Base-by-base conservation (phyloP, 2,113 vertebrate genomes). In the Ailuropoda melanoleuca region DNA sequence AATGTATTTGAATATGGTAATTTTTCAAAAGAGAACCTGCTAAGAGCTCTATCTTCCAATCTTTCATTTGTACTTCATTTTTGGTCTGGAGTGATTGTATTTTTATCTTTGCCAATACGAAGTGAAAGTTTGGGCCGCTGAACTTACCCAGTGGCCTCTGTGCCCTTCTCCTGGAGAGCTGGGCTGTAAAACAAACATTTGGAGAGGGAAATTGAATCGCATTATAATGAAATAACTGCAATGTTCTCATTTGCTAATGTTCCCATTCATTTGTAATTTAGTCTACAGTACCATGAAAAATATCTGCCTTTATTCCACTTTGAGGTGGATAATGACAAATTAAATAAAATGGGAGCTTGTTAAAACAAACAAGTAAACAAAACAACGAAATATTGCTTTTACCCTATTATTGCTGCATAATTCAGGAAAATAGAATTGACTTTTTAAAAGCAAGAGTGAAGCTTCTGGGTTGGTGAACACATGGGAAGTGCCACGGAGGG, bases 181-280 rank as follows among this genome's bases (percentile, higher is more conserved):
- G 37, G 81, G 94, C 21, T 93, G 3, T 85, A 93, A 92, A 88
- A 88, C 83, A 97, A 97, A 95, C 53, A 97, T 94, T 94, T 97
- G 85, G 88, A 96, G 53, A 94, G 43, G 66, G 17, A 93, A 98
- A 91, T 75, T 29, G 70, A 91, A 90, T 83, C 77, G n/a, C 46
- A 94, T 82, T 94, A 90, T 83, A 64, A 88, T 83, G 23, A 94
- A 96, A 91, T 96, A 95, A 89, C 68, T 86, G 55, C 88, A 85
- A 2, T 89, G 81, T 80, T 97, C 81, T 94, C 88, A 74, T 86
- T 96, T 95, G 75, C 82, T 97, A 93, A 97, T 95, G 88, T 75
- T 83, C 60, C 12, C 37, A 48, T 93, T 97, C 48, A 81, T 83
- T 95, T 97, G 81, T 91, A 89, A 94, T 93, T 92, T 94, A 84